These are phyloP conservation scores for Coluber constrictor DNA, from an alignment of 2,797 vertebrate genomes.

Conservation along the genomic window DNA sequence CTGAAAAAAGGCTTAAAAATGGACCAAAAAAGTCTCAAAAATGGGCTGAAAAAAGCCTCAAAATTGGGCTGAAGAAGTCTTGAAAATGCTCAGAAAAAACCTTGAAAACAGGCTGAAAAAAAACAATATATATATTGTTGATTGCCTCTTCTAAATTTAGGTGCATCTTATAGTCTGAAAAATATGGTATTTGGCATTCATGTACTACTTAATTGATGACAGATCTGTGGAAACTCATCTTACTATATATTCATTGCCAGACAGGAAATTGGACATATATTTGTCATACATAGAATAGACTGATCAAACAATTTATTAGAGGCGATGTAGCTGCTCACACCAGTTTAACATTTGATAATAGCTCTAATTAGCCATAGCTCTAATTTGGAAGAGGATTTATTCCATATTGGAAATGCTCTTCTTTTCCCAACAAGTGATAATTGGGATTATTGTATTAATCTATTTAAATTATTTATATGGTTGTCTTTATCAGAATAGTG, in stretches of 20 bases:
- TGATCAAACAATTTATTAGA: background rate
- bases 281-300: background rate
- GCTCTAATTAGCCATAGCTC: background rate
- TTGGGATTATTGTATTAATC: background rate
- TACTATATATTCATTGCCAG: background rate
- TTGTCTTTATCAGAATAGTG: background rate
- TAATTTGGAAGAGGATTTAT: background rate
- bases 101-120: too few relatives aligned
- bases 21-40: too few relatives aligned
- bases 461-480: background rate
- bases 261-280: background rate
- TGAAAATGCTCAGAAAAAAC: too few relatives aligned
- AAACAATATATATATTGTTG: too few relatives aligned
- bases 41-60: too few relatives aligned
- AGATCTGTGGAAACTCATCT: background rate
- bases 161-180: too few relatives aligned
- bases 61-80: too few relatives aligned
- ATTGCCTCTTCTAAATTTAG: too few relatives aligned
- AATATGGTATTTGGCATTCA: background rate
- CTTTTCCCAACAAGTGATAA: background rate
- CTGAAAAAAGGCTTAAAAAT: too few relatives aligned
- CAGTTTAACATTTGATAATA: background rate
- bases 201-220: background rate
- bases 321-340: background rate
- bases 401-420: background rate